Evolutionary conservation across 2,113 vertebrate genomes (phyloP), one percentile per base, ranked within the genome.

Genomic region (Aldabrachelys gigantea): DNA sequence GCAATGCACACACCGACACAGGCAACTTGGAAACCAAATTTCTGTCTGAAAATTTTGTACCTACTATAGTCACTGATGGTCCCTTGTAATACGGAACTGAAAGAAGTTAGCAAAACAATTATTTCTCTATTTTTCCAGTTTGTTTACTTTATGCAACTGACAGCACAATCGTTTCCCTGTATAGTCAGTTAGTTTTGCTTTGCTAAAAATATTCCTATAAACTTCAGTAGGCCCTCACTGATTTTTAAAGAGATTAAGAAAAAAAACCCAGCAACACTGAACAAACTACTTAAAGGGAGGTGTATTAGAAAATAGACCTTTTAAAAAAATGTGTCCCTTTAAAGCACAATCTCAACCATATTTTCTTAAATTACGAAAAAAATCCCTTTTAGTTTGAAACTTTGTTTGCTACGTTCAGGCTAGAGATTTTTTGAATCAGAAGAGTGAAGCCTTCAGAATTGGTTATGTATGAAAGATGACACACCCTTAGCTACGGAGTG

Each of bases 361-460:
- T 81, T 95, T 89, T 89, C 41, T 29, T 49, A 76, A 22, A 25
- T 72, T 84, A 80, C 49, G 29, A 80, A 94, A 84, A 56, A 47
- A 92, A 38, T 16, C 3, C 31, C 78, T 25, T 8, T 88, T 94
- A n/a, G 75, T 95, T 89, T 95, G 47, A 96, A 81, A 53, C 41
- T 38, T 53, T 5, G 57, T 80, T 84, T 88, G n/a, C 85, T 41
- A 91, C 85, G 91, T 90, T 57, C 93, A 47, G 86, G 35, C 14
- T 47, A 79, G 49, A 72, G 16, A 82, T 91, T 89, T 76, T 80
- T 21, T 75, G 19, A 93, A 91, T 81, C 86, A 72, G 88, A 69
- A 57, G 69, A 25, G 10, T 50, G 24, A 93, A 94, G 17, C 79
- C 90, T 52, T 53, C 59, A 75, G 65, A 80, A 25, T 22, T 31